A percentile compares a stretch with the other conserved stretches of the same genome.
Evolutionary conservation across 2,888 invertebrate genomes (phyloP).

Genomic region (Kryphioiulus occultus): DNA sequence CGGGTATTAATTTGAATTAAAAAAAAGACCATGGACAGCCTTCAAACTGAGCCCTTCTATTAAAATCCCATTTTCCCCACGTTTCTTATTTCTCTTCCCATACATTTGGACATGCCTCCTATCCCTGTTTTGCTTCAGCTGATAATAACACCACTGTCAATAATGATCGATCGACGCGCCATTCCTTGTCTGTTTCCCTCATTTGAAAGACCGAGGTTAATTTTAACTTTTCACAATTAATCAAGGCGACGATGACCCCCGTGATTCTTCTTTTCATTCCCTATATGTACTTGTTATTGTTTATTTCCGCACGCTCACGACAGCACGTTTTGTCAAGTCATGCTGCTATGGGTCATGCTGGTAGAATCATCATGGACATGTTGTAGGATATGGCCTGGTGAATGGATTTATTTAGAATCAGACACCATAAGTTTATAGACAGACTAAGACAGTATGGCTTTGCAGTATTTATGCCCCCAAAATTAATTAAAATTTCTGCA

Average conservation of each 20-base stretch:
- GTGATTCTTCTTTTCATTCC: not conserved
- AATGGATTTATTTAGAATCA: not conserved
- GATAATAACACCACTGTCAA: not conserved
- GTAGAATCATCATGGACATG: not conserved
- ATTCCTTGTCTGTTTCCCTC: not conserved
- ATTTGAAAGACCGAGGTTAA: not conserved
- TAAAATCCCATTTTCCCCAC: not conserved
- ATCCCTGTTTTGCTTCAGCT: not conserved
- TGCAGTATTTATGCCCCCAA: no score
- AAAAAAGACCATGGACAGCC: not conserved
- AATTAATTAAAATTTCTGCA: no score
- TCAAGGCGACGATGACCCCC: constrained; percentile 5
- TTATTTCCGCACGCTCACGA: not conserved
- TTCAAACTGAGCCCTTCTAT: not conserved
- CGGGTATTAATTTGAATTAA: not conserved
- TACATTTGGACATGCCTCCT: not conserved
- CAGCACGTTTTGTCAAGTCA: not conserved
- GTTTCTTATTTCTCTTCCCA: not conserved
- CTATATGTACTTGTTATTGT: not conserved
- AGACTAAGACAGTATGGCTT: no score
- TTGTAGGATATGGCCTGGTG: not conserved
- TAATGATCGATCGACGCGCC: constrained; percentile 5
- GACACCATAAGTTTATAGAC: no score
- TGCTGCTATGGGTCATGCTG: not conserved
- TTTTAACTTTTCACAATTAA: not conserved